These are phyloP conservation scores for Liodrosophila aerea DNA, from an alignment of 2,888 invertebrate genomes.

Conservation along the genomic window DNA sequence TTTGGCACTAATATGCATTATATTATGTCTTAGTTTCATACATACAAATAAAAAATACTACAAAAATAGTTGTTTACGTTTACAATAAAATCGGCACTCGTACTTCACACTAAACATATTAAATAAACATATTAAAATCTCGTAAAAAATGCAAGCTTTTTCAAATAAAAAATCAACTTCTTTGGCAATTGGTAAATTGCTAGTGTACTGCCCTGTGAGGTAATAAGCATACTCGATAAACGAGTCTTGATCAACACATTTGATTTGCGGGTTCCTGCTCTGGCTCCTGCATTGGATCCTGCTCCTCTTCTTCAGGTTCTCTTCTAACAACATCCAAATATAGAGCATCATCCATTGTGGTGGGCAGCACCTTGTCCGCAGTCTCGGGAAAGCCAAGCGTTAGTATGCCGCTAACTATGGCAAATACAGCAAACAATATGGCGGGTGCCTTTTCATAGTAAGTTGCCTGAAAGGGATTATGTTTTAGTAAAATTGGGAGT, in stretches of 20 bases:
- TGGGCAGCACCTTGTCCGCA: slow-evolving; percentile 85
- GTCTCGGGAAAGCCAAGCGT: slow-evolving; percentile 86
- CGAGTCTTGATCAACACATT: slow-evolving; percentile 30
- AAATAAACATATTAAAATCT: slow-evolving; percentile 11
- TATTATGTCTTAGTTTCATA: slow-evolving; percentile 1
- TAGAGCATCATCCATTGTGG: slow-evolving; percentile 85
- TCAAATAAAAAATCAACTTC: too few relatives aligned
- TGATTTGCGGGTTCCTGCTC: slow-evolving; percentile 30
- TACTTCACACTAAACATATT: slow-evolving; percentile 33
- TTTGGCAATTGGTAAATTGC: slow-evolving; percentile 22
- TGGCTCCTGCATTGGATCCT: neutral
- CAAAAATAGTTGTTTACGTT: slow-evolving; percentile 7
- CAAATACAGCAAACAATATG: slow-evolving; percentile 85
- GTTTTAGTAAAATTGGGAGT: fast-evolving
- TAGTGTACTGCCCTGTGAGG: slow-evolving; percentile 5
- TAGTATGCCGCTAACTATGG: slow-evolving; percentile 84
- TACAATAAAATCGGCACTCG: slow-evolving; percentile 30
- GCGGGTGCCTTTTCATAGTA: slow-evolving; percentile 84
- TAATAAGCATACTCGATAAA: neutral
- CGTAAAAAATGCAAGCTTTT: too few relatives aligned
- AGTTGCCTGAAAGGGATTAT: slow-evolving; percentile 69
- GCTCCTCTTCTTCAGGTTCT: neutral
- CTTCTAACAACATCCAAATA: slow-evolving; percentile 35
- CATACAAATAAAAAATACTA: slow-evolving; percentile 28
- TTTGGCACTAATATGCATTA: neutral